A percentile compares a stretch with the other conserved stretches of the same genome.
These are phyloP conservation scores for Hybos culiciformis DNA, from an alignment of 2,888 invertebrate genomes.

Conservation along the genomic window DNA sequence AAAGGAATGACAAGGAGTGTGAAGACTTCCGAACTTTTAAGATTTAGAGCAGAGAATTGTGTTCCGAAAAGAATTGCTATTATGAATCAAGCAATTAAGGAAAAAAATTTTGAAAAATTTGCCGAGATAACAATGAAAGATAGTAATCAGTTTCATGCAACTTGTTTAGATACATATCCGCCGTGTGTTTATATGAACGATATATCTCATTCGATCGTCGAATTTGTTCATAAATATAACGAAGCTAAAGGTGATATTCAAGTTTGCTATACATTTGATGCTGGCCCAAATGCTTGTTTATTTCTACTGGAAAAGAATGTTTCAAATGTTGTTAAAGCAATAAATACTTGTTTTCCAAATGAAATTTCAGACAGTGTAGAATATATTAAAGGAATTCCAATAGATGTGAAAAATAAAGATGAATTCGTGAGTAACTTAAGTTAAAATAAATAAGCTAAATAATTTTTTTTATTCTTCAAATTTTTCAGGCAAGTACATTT, in stretches of 20 bases:
- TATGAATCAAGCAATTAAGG: constrained; percentile 38
- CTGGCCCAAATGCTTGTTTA: constrained; percentile 92
- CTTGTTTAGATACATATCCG: constrained; percentile 86
- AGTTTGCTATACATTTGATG: constrained; percentile 96
- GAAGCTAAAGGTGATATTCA: constrained; percentile 45
- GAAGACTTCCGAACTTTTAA: constrained; percentile 68
- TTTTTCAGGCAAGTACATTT: constrained; percentile 12
- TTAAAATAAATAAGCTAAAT: background rate
- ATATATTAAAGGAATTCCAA: constrained; percentile 44
- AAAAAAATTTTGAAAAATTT: constrained; percentile 66
- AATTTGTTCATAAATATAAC: constrained; percentile 76
- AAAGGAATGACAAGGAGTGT: constrained; percentile 74
- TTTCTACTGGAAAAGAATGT: constrained; percentile 68
- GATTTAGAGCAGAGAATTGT: constrained; percentile 53
- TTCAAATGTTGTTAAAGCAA: constrained; percentile 47
- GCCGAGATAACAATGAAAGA: constrained; percentile 94
- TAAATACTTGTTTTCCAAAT: constrained; percentile 61
- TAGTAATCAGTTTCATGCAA: constrained; percentile 93
- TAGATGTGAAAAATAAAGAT: constrained; percentile 18
- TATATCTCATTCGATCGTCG: constrained; percentile 63
- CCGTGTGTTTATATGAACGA: constrained; percentile 90
- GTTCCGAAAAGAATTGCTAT: constrained; percentile 56
- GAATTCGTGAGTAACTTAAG: background rate
- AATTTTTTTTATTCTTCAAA: background rate
- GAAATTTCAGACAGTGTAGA: constrained; percentile 31